Base-by-base conservation (phyloP, 1,140 invertebrate species). In the Psix sp. region DNA sequence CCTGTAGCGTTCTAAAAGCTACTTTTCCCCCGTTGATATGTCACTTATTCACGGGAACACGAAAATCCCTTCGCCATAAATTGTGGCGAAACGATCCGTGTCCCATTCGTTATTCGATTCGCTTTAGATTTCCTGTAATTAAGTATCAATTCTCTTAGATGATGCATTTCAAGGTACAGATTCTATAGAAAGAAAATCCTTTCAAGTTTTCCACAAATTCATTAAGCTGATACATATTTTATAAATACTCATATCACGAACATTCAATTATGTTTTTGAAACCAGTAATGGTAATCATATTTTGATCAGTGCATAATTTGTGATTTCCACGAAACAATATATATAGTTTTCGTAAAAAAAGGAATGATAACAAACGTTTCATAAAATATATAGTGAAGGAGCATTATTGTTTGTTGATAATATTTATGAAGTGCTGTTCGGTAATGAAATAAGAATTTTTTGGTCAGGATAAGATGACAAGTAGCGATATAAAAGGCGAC, bases 111-210 rank as follows among this genome's bases (percentile, higher is more conserved):
- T 75, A 75, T 70, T 68, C 72, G 57, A 63, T 57, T 68, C 59
- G 72, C 38, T 65, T 52, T 65, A 65, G 72, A 74, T 74, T 74
- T 74, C 65, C 72, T 43, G 72, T 74, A 74, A 74, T 74, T 74
- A 68, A 68, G 63, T 68, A 68, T 74, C 72, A 65, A 68, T 68
- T 68, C 71, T 33, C 62, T 59, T 43, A 48, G 68, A 57, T 56
- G 56, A 60, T 67, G 56, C 57, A 67, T 74, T 63, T 46, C 65
- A 13, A 7, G 11, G 49, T 72, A 63, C 63, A 63, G 57, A 57
- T 13, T 49, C 33, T 10, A 39, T 52, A 59, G 51, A 17, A 52
- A 38, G 52, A 36, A 67, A 59, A 68, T 52, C 60, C 38, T 39
- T 70, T 70, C 57, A 18, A 49, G 39, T 38, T 54, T 70, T 24